Evolutionary conservation across 2,113 vertebrate species (phyloP).

Genomic region (Cyphomyrus plagiostoma): DNA sequence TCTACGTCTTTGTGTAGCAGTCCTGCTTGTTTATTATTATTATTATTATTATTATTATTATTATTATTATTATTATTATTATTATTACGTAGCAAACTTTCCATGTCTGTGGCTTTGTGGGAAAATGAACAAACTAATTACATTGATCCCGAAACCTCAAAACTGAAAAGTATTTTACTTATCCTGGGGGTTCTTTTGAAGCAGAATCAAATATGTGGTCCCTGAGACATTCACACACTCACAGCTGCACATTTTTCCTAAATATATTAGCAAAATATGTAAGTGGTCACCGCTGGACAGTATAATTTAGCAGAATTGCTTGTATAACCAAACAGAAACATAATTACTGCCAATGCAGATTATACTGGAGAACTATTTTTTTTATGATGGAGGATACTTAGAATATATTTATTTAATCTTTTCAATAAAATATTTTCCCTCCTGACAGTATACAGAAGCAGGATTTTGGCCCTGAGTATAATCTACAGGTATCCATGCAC

Average conservation of each 20-base stretch:
- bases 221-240: constrained; percentile 14
- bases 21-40: not conserved
- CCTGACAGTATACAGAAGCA: not conserved
- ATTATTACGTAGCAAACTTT: not conserved
- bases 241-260: not conserved
- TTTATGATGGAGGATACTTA: no score
- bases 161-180: constrained; percentile 8
- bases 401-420: not conserved
- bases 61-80: not conserved
- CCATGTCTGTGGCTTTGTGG: not conserved
- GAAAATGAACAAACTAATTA: constrained; percentile 26
- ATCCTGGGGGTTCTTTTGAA: constrained; percentile 9
- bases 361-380: not conserved
- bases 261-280: not conserved
- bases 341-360: not conserved
- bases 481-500: not conserved
- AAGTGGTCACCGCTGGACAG: not conserved
- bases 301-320: not conserved
- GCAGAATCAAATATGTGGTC: not conserved
- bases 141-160: constrained; percentile 19
- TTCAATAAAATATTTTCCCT: not conserved
- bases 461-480: not conserved
- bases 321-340: not conserved
- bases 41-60: not conserved
- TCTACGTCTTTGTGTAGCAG: not conserved